phyloP scores from a whole-genome alignment of 2,797 vertebrate genomes.

The Lerista edwardsae region DNA sequence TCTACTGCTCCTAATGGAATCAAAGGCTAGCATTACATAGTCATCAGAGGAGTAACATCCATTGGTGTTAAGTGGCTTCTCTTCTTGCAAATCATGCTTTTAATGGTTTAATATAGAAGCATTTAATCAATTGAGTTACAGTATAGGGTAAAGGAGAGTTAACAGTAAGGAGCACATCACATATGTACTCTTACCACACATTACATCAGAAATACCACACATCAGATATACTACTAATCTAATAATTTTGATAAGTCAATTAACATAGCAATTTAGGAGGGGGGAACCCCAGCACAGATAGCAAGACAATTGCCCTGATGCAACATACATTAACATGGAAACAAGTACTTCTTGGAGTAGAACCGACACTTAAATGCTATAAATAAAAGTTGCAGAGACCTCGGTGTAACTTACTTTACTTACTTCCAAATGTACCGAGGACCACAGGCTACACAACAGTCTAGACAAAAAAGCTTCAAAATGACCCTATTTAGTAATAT shows the following conservation, averaged over 20 bases:
- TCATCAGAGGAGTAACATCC: neutral
- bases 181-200: too few relatives aligned
- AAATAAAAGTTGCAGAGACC: neutral
- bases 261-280: neutral
- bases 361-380: neutral
- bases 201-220: neutral
- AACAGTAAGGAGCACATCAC: too few relatives aligned
- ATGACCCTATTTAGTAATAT: conserved; percentile 24
- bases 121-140: neutral
- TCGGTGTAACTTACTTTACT: conserved; percentile 1
- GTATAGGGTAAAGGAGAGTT: neutral
- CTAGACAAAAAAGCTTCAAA: conserved; percentile 1
- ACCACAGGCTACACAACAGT: neutral
- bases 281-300: neutral
- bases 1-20: conserved; percentile 4
- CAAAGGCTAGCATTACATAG: neutral
- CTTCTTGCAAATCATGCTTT: conserved; percentile 1
- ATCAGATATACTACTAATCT: neutral
- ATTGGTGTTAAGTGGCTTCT: conserved; percentile 4
- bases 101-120: neutral
- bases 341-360: neutral
- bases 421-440: neutral
- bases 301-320: neutral
- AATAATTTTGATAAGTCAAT: neutral
- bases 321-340: neutral